Evolutionary conservation across 2,797 vertebrate species (phyloP).

Genomic region (Myiotriccus ornatus): DNA sequence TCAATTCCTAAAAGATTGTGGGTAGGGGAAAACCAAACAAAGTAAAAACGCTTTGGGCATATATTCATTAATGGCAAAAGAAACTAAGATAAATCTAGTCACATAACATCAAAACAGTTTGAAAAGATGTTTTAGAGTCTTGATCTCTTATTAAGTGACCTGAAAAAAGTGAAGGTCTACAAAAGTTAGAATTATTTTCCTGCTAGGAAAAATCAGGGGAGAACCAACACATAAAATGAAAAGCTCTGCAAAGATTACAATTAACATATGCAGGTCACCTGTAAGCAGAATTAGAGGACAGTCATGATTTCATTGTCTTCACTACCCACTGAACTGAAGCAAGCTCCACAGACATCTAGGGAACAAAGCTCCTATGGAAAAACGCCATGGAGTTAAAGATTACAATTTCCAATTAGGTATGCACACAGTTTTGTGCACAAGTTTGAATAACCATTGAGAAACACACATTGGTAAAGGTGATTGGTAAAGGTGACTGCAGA

Average conservation of each 20-base stretch:
- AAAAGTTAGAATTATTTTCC: slow-evolving; percentile 26
- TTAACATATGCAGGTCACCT: not conserved
- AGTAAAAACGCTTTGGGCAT: slow-evolving; percentile 41
- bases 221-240: not conserved
- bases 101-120: not conserved
- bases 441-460: not conserved
- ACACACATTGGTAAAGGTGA: not conserved
- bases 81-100: slow-evolving; percentile 7
- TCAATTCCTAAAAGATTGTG: slow-evolving; percentile 85
- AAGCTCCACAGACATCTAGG: not conserved
- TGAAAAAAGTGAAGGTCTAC: not conserved
- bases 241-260: not conserved
- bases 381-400: not conserved
- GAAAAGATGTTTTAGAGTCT: not conserved
- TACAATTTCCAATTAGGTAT: not conserved
- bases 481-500: not conserved
- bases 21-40: slow-evolving; percentile 50
- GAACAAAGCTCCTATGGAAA: not conserved
- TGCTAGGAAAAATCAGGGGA: not conserved
- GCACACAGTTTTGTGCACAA: not conserved
- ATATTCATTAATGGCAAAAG: slow-evolving; percentile 8
- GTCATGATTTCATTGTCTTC: not conserved
- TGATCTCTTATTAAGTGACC: slow-evolving; percentile 1
- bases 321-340: slow-evolving; percentile 11
- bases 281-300: not conserved